A percentile compares a stretch with the other conserved stretches of the same genome.
Evolutionary conservation across 2,888 invertebrate genomes (phyloP).

Genomic region (Leucoma salicis): DNA sequence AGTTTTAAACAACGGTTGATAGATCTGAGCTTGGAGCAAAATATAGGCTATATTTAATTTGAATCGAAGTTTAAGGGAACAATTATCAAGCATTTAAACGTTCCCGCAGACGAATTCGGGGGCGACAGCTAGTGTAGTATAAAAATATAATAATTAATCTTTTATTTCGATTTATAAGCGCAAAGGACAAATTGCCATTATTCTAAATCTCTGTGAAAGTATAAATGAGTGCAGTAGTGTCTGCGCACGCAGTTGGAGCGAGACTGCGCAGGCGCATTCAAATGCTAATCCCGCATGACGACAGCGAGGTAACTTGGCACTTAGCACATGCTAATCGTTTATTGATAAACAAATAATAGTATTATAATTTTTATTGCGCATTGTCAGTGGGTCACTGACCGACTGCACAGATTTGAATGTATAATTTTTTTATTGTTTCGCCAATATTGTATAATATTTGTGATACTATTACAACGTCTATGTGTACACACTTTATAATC

Average conservation of each 20-base stretch:
- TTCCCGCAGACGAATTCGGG: too few relatives aligned
- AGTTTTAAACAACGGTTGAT: too few relatives aligned
- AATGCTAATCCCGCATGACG: slow-evolving; percentile 60
- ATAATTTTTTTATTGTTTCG: slow-evolving; percentile 57
- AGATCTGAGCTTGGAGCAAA: too few relatives aligned
- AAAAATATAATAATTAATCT: too few relatives aligned
- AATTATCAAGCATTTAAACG: too few relatives aligned
- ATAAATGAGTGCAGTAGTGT: too few relatives aligned
- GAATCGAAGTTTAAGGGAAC: too few relatives aligned
- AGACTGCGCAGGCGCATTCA: slow-evolving; percentile 54
- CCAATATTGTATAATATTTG: slow-evolving; percentile 35
- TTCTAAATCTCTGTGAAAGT: too few relatives aligned
- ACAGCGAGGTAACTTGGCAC: slow-evolving; percentile 47
- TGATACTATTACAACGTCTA: slow-evolving; percentile 29
- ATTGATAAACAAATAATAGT: slow-evolving; percentile 76
- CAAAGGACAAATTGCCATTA: too few relatives aligned
- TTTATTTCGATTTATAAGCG: too few relatives aligned
- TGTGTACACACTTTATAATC: slow-evolving; percentile 17
- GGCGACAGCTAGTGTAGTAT: too few relatives aligned
- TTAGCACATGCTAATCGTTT: slow-evolving; percentile 76
- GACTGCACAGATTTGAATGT: slow-evolving; percentile 57
- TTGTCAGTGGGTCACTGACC: slow-evolving; percentile 65
- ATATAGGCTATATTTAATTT: too few relatives aligned
- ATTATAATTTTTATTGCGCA: slow-evolving; percentile 73
- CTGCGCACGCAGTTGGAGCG: background rate